Conservation (phyloP, 35 echinoderm and acorn worm genomes). For the Stichopus chloronotus region DNA sequence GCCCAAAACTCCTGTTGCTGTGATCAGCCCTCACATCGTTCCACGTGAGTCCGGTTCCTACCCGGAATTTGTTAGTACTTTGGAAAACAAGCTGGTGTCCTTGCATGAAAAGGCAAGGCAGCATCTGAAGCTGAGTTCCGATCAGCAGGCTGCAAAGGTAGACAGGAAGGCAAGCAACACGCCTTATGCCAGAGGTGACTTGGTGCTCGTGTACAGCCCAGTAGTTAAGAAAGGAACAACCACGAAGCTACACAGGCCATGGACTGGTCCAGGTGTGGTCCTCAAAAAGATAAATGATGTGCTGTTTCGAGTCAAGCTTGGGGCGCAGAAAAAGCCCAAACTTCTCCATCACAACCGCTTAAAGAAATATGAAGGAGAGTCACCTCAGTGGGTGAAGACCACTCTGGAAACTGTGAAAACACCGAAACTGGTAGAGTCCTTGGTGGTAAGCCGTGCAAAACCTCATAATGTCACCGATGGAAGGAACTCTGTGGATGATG, state of each 20-base stretch:
- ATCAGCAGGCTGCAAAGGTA: not conserved
- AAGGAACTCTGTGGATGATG: too few relatives aligned
- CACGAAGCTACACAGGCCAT: not conserved
- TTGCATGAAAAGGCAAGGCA: not conserved
- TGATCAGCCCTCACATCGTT: too few relatives aligned
- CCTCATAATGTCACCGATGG: too few relatives aligned
- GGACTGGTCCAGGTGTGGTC: not conserved
- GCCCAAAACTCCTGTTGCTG: not conserved
- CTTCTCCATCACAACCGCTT: not conserved
- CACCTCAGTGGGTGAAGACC: not conserved
- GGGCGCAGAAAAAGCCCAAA: too few relatives aligned
- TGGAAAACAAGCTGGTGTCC: not conserved
- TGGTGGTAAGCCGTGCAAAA: too few relatives aligned
- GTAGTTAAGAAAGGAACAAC: not conserved
- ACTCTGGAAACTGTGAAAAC: too few relatives aligned
- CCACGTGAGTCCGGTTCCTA: too few relatives aligned
- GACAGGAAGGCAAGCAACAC: not conserved
- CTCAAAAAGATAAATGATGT: not conserved
- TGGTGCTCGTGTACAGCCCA: not conserved
- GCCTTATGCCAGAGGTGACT: not conserved
- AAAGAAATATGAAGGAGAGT: not conserved
- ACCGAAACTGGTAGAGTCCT: too few relatives aligned
- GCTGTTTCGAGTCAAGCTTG: not conserved
- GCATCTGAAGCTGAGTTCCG: not conserved
- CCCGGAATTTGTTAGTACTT: not conserved